Percentiles rank a stretch among this genome's conserved stretches.
These are phyloP conservation scores for Zaprionus lineosus DNA, from an alignment of 2,888 invertebrate species.

Conservation along the genomic window DNA sequence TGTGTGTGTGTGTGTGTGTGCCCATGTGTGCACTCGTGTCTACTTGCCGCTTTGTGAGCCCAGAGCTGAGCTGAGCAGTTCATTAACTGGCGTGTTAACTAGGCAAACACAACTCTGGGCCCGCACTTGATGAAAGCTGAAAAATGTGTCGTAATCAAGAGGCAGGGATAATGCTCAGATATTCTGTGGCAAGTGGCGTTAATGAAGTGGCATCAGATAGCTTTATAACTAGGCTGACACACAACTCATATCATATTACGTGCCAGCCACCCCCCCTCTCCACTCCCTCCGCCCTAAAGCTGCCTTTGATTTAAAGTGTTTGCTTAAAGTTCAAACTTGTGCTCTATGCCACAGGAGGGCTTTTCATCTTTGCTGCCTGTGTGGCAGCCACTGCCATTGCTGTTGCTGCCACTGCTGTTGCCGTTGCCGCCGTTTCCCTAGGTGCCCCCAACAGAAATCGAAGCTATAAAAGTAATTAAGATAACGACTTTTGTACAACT, in stretches of 20 bases:
- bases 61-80: slow-evolving; percentile 35
- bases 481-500: slow-evolving; percentile 76
- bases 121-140: slow-evolving; percentile 36
- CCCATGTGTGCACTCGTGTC: background rate
- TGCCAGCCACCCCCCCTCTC: background rate
- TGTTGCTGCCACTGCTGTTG: slow-evolving; percentile 16
- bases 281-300: too few species aligned
- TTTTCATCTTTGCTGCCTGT: background rate
- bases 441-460: slow-evolving; percentile 61
- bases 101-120: slow-evolving; percentile 51
- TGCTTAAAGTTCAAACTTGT: too few species aligned
- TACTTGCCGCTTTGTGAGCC: slow-evolving; percentile 28
- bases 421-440: slow-evolving; percentile 16
- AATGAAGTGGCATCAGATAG: slow-evolving; percentile 59
- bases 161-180: slow-evolving; percentile 63
- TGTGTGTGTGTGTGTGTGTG: slow-evolving; percentile 5
- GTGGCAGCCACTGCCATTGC: slow-evolving; percentile 16
- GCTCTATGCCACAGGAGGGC: background rate
- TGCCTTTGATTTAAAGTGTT: too few species aligned
- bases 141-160: slow-evolving; percentile 72
- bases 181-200: slow-evolving; percentile 51
- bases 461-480: slow-evolving; percentile 80
- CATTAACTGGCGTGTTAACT: slow-evolving; percentile 69
- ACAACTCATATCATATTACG: slow-evolving; percentile 3
- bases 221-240: background rate